Base-by-base conservation (phyloP, 2,797 vertebrate species). In the Phrynocephalus guinanensis region DNA sequence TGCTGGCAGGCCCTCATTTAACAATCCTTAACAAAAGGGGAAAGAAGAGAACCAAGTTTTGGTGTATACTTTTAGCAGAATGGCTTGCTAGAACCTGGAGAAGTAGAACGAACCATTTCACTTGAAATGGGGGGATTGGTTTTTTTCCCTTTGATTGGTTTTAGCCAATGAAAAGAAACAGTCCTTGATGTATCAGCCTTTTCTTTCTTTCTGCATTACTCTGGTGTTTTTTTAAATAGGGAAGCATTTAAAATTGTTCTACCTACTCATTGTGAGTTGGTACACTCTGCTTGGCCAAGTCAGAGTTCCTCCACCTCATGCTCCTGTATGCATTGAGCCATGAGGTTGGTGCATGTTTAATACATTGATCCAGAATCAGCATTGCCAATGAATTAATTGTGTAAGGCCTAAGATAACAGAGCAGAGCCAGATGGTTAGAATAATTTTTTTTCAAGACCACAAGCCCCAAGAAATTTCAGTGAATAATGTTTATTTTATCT, bases 401-500 rank as follows among this genome's bases (percentile, higher is more conserved):
- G 52, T 63, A 63, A 63, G 60, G 20, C 60, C 60, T 18, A 63
- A 63, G 5, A 63, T 56, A 30, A 52, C 1, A 30, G 28, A 1
- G 26, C 24, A 44, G 15, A 66, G 13, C 20, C 81, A 86, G 79
- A 11, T 56, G 30, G 3, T 84, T 30, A 50, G 22, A 68, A 84
- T 71, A 10, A 30, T 15, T 7, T 20, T 10, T 50, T 15, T 22
- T 80, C 52, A 87, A 82, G 6, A 4, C 44, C 9, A 18, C 60
- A 15, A 18, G 22, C 26, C 44, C 26, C 24, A 90, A 82, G 66
- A 70, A 92, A 84, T 72, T 38, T 79, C 80, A 72, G 81, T 8
- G 84, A 85, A 84, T 86, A 26, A 8, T 89, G 75, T 22, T 38
- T 87, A 60, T 79, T 10, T 84, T 89, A 86, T 24, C 72, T 67